Evolutionary conservation across 2,797 vertebrate genomes (phyloP).

Genomic region (Falco biarmicus): DNA sequence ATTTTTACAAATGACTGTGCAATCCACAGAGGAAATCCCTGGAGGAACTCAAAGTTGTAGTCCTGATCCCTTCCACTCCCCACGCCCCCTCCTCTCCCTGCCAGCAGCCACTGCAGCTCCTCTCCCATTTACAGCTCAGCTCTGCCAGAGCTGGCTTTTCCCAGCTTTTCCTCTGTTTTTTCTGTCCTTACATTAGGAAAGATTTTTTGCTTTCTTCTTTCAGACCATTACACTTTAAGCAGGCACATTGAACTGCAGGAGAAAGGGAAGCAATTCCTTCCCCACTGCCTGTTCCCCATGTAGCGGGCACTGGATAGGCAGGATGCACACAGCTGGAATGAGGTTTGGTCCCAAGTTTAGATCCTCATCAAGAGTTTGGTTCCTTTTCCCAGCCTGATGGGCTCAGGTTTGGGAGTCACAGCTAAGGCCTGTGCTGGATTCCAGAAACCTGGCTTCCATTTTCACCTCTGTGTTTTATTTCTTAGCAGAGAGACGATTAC

Average conservation of each 20-base stretch:
- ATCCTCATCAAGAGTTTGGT: background rate
- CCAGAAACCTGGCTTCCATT: background rate
- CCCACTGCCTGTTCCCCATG: background rate
- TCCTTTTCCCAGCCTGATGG: background rate
- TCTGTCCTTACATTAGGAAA: background rate
- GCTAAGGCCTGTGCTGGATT: background rate
- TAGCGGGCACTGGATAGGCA: background rate
- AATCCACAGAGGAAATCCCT: slow-evolving; percentile 13
- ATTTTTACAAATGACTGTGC: slow-evolving; percentile 57
- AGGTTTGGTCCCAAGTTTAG: background rate
- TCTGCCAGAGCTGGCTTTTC: background rate
- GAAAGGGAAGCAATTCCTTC: background rate
- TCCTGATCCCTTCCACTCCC: slow-evolving; percentile 4
- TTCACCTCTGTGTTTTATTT: background rate
- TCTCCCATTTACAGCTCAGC: background rate
- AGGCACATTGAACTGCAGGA: background rate
- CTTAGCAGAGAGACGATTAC: background rate
- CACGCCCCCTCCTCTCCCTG: background rate
- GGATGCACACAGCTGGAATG: background rate
- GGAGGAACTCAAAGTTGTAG: background rate
- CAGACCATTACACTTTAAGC: background rate
- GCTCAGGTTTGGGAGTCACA: background rate
- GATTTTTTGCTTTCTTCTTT: background rate
- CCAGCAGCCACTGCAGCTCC: background rate
- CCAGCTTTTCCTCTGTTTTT: background rate